phyloP scores from a whole-genome alignment of 2,797 vertebrate genomes.

The Malurus leucopterus region DNA sequence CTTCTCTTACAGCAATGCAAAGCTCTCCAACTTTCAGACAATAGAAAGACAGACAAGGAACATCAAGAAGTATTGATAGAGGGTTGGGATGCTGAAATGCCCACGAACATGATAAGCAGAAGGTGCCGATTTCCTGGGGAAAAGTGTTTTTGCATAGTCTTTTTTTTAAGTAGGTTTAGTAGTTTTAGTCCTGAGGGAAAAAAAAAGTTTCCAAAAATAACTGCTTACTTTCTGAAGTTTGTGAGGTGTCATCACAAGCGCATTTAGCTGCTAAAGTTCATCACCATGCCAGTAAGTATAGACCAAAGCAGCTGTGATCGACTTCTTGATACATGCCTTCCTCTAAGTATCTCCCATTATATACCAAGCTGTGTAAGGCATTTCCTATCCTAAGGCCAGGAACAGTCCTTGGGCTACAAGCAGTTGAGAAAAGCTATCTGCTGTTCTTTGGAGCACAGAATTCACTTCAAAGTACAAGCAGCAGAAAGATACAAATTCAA shows the following conservation, averaged over 20 bases:
- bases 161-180: slow-evolving; percentile 37
- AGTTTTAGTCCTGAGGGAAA: not conserved
- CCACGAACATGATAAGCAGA: not conserved
- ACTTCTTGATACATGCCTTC: not conserved
- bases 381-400: not conserved
- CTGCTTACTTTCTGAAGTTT: slow-evolving; percentile 44
- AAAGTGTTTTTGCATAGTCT: not conserved
- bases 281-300: slow-evolving; percentile 40
- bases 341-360: not conserved
- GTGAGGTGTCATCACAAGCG: slow-evolving; percentile 53
- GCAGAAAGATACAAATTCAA: slow-evolving; percentile 32
- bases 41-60: not conserved
- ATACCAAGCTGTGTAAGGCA: not conserved
- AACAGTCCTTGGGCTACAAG: not conserved
- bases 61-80: not conserved
- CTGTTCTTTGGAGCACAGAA: not conserved
- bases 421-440: not conserved
- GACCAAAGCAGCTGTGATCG: slow-evolving; percentile 34
- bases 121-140: not conserved
- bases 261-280: slow-evolving; percentile 54
- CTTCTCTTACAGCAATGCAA: not conserved
- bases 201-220: slow-evolving; percentile 42
- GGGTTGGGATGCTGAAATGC: not conserved
- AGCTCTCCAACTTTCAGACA: not conserved
- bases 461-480: slow-evolving; percentile 27